Percentiles rank a stretch among this genome's conserved stretches.
phyloP scores from a whole-genome alignment of 2,888 invertebrate genomes.

The Arge pagana region DNA sequence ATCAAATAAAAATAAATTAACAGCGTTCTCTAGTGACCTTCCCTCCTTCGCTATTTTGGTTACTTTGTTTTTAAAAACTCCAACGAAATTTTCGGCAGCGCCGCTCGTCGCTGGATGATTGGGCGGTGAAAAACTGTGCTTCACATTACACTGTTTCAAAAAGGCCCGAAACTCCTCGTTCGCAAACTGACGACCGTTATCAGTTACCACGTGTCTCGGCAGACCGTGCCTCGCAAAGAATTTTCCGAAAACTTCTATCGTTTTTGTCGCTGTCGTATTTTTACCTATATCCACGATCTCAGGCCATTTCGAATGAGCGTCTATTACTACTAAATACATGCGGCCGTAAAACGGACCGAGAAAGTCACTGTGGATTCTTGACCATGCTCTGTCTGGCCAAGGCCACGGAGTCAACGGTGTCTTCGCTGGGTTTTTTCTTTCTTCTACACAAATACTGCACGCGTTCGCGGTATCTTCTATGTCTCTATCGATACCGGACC shows the following conservation, averaged over 20 bases:
- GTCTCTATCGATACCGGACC: constrained; percentile 25
- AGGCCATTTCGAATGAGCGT: constrained; percentile 19
- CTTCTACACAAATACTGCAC: constrained; percentile 18
- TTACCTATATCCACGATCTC: constrained; percentile 9
- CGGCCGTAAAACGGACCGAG: constrained; percentile 13
- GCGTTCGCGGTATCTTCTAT: constrained; percentile 10
- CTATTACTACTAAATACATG: constrained; percentile 23
- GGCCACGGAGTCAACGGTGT: constrained; percentile 19
- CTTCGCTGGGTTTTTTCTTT: constrained; percentile 7
- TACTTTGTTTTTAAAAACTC: constrained; percentile 13
- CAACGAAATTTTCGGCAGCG: constrained; percentile 12
- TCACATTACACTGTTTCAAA: constrained; percentile 2
- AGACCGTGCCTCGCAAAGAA: background rate
- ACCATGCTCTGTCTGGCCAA: constrained; percentile 13
- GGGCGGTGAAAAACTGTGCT: constrained; percentile 15
- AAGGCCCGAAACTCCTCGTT: constrained; percentile 6
- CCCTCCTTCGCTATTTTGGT: constrained; percentile 29
- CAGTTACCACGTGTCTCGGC: constrained; percentile 13
- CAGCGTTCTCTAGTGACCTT: constrained; percentile 23
- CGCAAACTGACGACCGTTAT: constrained; percentile 13
- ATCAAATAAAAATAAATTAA: constrained; percentile 28
- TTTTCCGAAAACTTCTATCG: constrained; percentile 4
- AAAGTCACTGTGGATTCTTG: constrained; percentile 24
- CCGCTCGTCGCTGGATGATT: constrained; percentile 7
- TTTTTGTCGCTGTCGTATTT: background rate